phyloP scores from a whole-genome alignment of 1,140 invertebrate genomes.

The Drosophila pseudoobscura region DNA sequence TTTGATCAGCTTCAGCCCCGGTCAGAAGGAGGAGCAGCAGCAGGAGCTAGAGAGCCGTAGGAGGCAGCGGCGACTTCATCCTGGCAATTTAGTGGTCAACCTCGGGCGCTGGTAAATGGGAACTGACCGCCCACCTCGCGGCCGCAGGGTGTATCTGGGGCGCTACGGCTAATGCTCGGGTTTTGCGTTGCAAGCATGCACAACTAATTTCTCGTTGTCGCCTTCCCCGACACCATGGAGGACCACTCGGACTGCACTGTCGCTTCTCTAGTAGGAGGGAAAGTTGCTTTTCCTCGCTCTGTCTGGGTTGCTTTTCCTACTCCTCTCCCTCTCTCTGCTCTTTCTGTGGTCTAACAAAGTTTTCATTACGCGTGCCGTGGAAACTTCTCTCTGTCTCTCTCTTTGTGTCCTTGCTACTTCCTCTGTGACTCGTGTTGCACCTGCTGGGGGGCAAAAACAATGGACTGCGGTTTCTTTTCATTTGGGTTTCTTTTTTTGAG shows the following conservation, averaged over 20 bases:
- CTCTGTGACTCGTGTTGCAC: constrained; percentile 45
- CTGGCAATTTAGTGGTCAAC: constrained; percentile 76
- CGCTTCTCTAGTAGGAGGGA: constrained; percentile 3
- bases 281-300: no score
- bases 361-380: constrained; percentile 70
- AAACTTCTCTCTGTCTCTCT: constrained; percentile 29
- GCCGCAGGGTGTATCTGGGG: constrained; percentile 36
- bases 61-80: constrained; percentile 52
- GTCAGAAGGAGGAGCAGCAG: not conserved
- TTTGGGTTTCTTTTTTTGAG: constrained; percentile 14
- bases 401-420: constrained; percentile 14
- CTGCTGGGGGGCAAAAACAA: constrained; percentile 56
- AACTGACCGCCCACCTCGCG: not conserved
- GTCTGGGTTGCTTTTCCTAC: constrained; percentile 4
- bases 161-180: constrained; percentile 50
- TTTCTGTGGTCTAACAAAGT: constrained; percentile 63
- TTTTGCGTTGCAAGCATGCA: constrained; percentile 64
- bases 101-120: constrained; percentile 4
- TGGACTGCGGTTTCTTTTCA: constrained; percentile 59
- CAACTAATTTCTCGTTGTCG: constrained; percentile 78
- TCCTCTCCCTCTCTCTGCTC: constrained; percentile 12
- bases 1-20: constrained; percentile 68
- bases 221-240: constrained; percentile 64
- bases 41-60: not conserved
- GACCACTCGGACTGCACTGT: constrained; percentile 38